Percentiles rank a stretch among this genome's conserved stretches.
Evolutionary conservation across 2,113 vertebrate species (phyloP).

Genomic region (Nanorana parkeri): DNA sequence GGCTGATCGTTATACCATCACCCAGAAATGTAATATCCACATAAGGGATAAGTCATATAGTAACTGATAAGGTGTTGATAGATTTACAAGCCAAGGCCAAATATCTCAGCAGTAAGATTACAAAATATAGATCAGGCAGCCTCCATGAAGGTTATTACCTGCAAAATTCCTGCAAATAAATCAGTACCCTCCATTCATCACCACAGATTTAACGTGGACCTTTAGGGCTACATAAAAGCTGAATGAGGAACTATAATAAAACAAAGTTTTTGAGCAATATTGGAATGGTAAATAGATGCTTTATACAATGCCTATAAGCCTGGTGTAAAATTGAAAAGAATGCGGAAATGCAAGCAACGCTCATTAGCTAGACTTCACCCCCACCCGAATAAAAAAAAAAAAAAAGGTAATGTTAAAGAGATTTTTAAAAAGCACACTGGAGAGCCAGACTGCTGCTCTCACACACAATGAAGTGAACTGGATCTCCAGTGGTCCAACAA

Average conservation of each 20-base stretch:
- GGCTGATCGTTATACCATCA: background rate
- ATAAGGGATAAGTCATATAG: background rate
- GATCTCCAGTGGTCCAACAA: too few relatives aligned
- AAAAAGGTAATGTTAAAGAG: too few relatives aligned
- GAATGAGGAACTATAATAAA: background rate
- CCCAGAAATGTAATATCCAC: slow-evolving; percentile 1
- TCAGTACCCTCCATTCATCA: background rate
- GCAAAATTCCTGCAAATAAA: background rate
- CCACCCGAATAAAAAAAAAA: too few relatives aligned
- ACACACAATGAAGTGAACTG: too few relatives aligned
- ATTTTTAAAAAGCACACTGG: too few relatives aligned
- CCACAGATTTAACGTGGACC: background rate
- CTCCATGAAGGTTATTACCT: slow-evolving; percentile 9
- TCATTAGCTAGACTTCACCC: too few relatives aligned
- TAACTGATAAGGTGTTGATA: slow-evolving; percentile 15
- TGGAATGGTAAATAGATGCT: too few relatives aligned
- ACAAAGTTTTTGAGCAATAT: background rate
- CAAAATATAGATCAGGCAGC: slow-evolving; percentile 4
- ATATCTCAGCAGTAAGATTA: slow-evolving; percentile 26
- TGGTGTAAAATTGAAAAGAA: too few relatives aligned
- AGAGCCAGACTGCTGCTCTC: too few relatives aligned
- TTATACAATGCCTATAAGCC: too few relatives aligned
- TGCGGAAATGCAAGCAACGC: too few relatives aligned
- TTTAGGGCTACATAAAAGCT: background rate
- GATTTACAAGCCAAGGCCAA: slow-evolving; percentile 22